phyloP scores from a whole-genome alignment of 2,888 invertebrate species.

The Platynereis dumerilii region DNA sequence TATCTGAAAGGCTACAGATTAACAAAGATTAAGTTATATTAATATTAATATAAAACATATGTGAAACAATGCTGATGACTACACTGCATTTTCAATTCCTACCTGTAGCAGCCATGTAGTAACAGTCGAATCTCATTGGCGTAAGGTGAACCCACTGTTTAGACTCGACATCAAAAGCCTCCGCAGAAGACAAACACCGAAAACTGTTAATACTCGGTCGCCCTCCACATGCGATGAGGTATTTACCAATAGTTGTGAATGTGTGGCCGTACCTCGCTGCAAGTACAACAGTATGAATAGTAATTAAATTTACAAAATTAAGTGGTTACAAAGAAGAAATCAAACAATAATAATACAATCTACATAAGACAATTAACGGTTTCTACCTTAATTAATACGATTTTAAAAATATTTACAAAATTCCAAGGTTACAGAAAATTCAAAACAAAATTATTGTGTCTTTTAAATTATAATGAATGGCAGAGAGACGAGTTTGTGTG shows the following conservation, averaged over 20 bases:
- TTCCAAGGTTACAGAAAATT: no score
- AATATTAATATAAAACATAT: no score
- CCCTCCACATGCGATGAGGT: conserved; percentile 33
- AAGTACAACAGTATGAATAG: neutral
- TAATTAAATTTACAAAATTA: neutral
- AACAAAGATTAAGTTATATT: no score
- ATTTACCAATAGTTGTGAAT: conserved; percentile 15
- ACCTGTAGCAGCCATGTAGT: conserved; percentile 27
- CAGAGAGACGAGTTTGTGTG: no score
- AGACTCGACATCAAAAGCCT: conserved; percentile 20
- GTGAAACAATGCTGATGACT: neutral
- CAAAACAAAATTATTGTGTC: no score
- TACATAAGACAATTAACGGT: neutral
- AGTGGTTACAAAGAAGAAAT: neutral
- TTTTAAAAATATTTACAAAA: no score
- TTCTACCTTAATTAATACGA: no score
- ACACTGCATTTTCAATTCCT: conserved; percentile 2
- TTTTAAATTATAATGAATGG: no score
- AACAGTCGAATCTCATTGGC: conserved; percentile 34
- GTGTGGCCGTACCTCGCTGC: conserved; percentile 28
- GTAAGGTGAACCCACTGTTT: conserved; percentile 31
- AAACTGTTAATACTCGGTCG: conserved; percentile 10
- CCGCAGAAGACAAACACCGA: conserved; percentile 30
- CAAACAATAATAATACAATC: neutral
- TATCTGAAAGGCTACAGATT: no score